Evolutionary conservation across 2,888 invertebrate species (phyloP), one percentile per base, ranked within the genome.

Genomic region (Apoda limacodes): DNA sequence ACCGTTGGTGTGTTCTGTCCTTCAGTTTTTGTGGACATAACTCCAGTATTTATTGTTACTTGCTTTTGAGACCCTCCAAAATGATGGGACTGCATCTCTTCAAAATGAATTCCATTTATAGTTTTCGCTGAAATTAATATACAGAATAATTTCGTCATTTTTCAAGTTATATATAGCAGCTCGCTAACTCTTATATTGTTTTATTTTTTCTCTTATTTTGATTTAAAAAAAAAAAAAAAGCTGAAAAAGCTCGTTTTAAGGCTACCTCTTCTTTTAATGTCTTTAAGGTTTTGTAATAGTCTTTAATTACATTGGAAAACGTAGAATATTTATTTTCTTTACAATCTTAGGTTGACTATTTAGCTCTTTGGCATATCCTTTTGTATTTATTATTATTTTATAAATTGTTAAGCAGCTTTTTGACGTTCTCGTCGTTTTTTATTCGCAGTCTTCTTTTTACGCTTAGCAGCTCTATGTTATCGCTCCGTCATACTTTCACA

Each of bases 401-500:
- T 25, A 30, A 34, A 17, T 25, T 17, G 3, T n/a, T 34, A 22
- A 23, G 30, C 30, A 22, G 22, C 11, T 25, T 34, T 34, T 30
- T 25, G 29, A 26, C 33, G 21, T 11, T 36, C 32, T 28, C 32
- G 32, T 19, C 27, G 27, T 36, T 36, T 32, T 24, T 32, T 36
- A 11, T 32, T 35, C 5, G 25, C 28, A 25, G n/a, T 25, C 10
- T 27, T 28, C 35, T 25, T 28, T 27, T 35, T 35, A 13, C 21
- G 25, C 21, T 28, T 35, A 28, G 32, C 32, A 15, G 9, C 14
- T 25, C 35, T 28, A 28, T 35, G 32, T 25, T 32, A 25, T 7
- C 24, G 17, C 21, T 28, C 35, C 22, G 28, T 25, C 32, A 35
- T 31, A 9, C 28, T 23, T 28, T 35, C 32, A n/a, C 28, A 31